Evolutionary conservation across 2,113 vertebrate species (phyloP).

Genomic region (Hyaena hyaena): DNA sequence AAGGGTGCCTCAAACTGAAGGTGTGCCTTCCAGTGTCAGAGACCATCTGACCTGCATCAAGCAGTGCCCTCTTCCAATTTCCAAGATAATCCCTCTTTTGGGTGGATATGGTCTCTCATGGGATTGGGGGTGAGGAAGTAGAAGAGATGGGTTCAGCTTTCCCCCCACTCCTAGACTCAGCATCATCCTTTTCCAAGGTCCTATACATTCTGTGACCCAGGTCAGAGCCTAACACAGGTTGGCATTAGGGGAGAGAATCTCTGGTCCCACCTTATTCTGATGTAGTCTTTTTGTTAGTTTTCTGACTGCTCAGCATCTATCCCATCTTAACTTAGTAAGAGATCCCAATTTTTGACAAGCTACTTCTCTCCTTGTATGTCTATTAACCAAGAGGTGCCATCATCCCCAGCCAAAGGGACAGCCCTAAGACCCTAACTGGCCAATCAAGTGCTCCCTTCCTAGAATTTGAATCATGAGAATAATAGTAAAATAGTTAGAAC

Average conservation of each 20-base stretch:
- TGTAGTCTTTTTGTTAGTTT: not conserved
- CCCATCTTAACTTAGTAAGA: not conserved
- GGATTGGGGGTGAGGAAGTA: not conserved
- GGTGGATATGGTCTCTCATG: not conserved
- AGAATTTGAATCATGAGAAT: not conserved
- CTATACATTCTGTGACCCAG: not conserved
- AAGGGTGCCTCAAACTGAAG: not conserved
- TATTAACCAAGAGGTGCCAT: not conserved
- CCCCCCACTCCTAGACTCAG: not conserved
- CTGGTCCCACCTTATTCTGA: not conserved
- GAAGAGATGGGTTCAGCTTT: not conserved
- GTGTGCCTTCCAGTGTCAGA: not conserved
- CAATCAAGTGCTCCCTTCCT: not conserved
- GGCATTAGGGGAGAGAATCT: not conserved
- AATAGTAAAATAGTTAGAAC: not conserved
- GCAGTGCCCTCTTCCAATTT: not conserved
- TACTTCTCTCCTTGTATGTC: not conserved
- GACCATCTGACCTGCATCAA: not conserved
- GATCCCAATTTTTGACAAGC: not conserved
- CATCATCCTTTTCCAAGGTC: not conserved
- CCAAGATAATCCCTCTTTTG: not conserved
- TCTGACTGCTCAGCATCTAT: not conserved
- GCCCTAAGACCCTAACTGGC: not conserved
- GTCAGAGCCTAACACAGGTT: not conserved
- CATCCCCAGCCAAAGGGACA: not conserved